Evolutionary conservation across 2,113 vertebrate genomes (phyloP), one percentile per base, ranked within the genome.

Genomic region (Crotalus horridus): DNA sequence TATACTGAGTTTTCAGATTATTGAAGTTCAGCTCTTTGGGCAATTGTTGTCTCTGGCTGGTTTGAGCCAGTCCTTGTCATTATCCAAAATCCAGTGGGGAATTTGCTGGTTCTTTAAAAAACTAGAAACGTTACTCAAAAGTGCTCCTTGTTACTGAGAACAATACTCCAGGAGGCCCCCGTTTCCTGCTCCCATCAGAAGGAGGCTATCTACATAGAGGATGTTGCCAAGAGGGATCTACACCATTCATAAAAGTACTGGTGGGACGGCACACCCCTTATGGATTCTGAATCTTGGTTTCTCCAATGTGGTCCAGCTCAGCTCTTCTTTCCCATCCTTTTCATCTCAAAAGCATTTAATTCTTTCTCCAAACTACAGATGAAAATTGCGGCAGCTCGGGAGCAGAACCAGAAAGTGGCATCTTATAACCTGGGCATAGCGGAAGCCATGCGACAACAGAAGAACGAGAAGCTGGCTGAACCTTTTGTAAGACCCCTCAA

Each of bases 361-460:
- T 10, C 9, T 91, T 26, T 91, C 21, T n/a, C 53, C 29, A 4
- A 81, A 11, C 15, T 74, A 90, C 90, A 98, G 98, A 93, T 94
- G 54, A 96, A 95, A 93, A 94, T 91, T 55, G 85, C 95, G 58
- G 96, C 96, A 29, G 93, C 93, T 6, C 96, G 96, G 81, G 95
- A 97, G 93, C 95, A 97, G 74, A 96, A 94, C 51, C 96, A 98
- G 95, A 97, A 98, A 94, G 94, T 97, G 2, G 97, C 98, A 51
- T 94, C 95, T 15, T 98, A 98, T 94, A 98, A 98, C 43, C 94
- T 97, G 29, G 96, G 96, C 13, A 93, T 97, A 21, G 96, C 98
- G 1, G 97, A 98, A 89, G 96, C 97, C 53, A 90, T 95, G 8
- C 96, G 97, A 93, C 95, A 88, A 87, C 94, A 96, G 51, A 97